Evolutionary conservation across 1,140 invertebrate species (phyloP), one percentile per base, ranked within the genome.

Genomic region (Phenacoccus solenopsis): DNA sequence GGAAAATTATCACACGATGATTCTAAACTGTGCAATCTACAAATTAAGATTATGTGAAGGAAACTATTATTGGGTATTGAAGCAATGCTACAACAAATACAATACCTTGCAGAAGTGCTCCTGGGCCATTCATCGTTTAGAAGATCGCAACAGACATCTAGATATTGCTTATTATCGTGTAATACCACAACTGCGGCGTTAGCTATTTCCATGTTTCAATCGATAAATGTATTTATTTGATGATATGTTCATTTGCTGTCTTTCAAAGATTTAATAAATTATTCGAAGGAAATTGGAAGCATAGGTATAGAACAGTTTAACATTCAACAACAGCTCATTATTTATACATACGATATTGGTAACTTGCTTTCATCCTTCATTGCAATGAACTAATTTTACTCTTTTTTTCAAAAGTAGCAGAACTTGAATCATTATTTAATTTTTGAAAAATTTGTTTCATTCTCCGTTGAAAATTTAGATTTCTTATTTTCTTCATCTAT

Each of bases 121-220:
- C 73, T 70, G 16, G 73, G 73, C 75, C 75, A 76, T 75, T 76
- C 75, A 12, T 72, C 72, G 70, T 76, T 76, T 35, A 76, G 70
- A 28, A 76, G 70, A 59, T 74, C 69, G 68, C 74, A 75, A 68
- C 74, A 75, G 12, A 69, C 72, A 38, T 70, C 59, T 16, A 71
- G 72, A 35, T 71, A 73, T 21, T 73, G n/a, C 69, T 70, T 67
- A 13, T 73, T 70, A 10, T 68, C 61, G 69, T 76, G 75, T 12
- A 76, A 49, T 24, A 71, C 72, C 22, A 73, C 56, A 21, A 75
- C 73, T 61, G 72, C 72, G 3, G 59, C 59, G 13, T 4, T 64
- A 1, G 4, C 25, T 27, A 25, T 1, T 64, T 64, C 59, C 59
- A 64, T 64, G 20, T 16, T 49, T 49, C 20, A 3, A 10, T 49